Base-by-base conservation (phyloP, 2,888 invertebrate genomes). In the Gastrophysa polygoni region DNA sequence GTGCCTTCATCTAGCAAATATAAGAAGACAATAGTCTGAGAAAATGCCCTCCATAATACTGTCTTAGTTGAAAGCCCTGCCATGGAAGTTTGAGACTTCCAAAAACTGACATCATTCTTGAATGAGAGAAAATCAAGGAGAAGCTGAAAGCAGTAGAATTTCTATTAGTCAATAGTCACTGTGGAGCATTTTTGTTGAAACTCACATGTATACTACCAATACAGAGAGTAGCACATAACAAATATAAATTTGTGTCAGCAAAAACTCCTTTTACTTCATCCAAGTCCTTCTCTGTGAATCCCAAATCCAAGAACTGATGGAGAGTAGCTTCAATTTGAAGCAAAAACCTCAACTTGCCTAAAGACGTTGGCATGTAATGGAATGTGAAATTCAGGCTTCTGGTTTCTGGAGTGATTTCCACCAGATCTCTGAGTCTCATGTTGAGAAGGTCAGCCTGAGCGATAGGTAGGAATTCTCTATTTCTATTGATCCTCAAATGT, bases 261-360 rank as follows among this genome's bases (percentile, higher is more conserved):
- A 98, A 96, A 72, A 99, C 92, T 54, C 94, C 93, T 81, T 98
- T 98, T 0, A 96, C 91, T 84, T 98, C 98, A 82, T 99, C 98
- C 32, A 96, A 85, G 83, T 98, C 98, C 78, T 96, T 97, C 63
- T 91, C 90, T 34, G 91, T 90, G 76, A 99, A 98, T 5, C 96
- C 96, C 56, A 95, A 82, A n/a, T 83, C 77, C 51, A 87, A 82
- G 71, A 95, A 85, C 54, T 89, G 89, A 16, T 86, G 83, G 70
- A 95, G 85, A 0, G 93, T 90, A 17, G 88, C 83, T 69, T 92
- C 88, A 67, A 95, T 88, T 76, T 95, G 93, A 44, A 91, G 81
- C 69, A 92, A 87, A 69, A 95, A 82, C 61, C 93, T 85, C 67
- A 93, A 80, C 65, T 90, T 92, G 2, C 95, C 95, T 65, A 93